Evolutionary conservation across 2,113 vertebrate genomes (phyloP).

Genomic region (Malurus elegans): DNA sequence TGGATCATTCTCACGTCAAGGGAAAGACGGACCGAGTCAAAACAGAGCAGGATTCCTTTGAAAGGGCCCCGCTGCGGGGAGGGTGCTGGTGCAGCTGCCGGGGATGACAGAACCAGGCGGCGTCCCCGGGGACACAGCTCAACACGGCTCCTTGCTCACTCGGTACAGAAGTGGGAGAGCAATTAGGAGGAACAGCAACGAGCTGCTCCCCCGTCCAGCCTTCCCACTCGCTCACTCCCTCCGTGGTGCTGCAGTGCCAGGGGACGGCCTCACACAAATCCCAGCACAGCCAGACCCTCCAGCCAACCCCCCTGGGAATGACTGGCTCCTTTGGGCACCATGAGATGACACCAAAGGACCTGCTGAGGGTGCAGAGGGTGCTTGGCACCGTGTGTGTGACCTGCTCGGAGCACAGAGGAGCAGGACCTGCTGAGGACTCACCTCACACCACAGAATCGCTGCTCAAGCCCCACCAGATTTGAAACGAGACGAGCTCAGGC

Average conservation of each 20-base stretch:
- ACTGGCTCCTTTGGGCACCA: neutral
- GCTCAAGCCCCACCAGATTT: accelerated
- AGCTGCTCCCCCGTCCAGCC: slow-evolving; percentile 15
- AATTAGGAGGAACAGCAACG: slow-evolving; percentile 10
- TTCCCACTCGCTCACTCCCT: neutral
- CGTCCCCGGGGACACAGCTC: neutral
- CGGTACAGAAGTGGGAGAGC: slow-evolving; percentile 49
- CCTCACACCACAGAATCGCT: accelerated
- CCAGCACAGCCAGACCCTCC: neutral
- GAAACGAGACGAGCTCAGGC: neutral
- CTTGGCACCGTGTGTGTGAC: accelerated
- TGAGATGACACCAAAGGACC: accelerated
- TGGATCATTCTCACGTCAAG: neutral
- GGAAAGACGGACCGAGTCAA: neutral
- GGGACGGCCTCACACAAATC: neutral
- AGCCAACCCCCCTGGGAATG: neutral
- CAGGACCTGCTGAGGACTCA: accelerated
- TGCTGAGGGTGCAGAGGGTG: accelerated
- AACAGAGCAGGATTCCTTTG: neutral
- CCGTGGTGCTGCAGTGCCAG: accelerated
- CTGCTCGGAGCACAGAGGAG: neutral
- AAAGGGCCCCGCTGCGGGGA: neutral
- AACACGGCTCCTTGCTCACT: neutral
- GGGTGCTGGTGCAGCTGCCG: neutral
- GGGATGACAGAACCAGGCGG: slow-evolving; percentile 6